A percentile compares a stretch with the other conserved stretches of the same genome.
Evolutionary conservation across 2,888 invertebrate genomes (phyloP).

Genomic region (Drosophila anomelani): DNA sequence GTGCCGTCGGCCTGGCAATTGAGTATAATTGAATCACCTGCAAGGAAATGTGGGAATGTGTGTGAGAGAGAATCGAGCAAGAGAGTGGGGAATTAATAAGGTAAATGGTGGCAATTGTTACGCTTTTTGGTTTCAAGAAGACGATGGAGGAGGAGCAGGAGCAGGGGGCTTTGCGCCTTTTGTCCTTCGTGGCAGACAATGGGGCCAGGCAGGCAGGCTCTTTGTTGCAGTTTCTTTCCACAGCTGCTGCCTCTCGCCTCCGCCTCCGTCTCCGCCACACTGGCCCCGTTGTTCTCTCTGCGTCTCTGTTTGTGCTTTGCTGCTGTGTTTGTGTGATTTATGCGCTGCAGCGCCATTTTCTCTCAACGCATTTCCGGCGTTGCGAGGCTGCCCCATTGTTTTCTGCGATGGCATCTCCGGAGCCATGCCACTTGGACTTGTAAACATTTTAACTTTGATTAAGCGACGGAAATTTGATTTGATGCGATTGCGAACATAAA

Average conservation of each 20-base stretch:
- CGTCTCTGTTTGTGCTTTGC: not conserved
- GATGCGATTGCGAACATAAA: constrained; percentile 54
- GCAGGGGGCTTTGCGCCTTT: constrained; percentile 10
- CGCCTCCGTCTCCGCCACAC: constrained; percentile 1
- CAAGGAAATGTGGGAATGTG: constrained; percentile 46
- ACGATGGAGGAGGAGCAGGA: not conserved
- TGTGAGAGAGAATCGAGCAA: constrained; percentile 5
- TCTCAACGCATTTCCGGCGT: constrained; percentile 73
- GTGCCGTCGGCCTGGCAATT: constrained; percentile 98
- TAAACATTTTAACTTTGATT: constrained; percentile 75
- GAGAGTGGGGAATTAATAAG: constrained; percentile 59
- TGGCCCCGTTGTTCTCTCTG: constrained; percentile 28
- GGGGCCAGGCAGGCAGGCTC: constrained; percentile 13
- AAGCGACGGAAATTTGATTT: constrained; percentile 76
- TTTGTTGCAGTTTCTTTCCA: constrained; percentile 28
- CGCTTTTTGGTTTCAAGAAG: constrained; percentile 45
- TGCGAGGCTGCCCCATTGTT: constrained; percentile 55
- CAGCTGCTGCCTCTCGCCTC: not conserved
- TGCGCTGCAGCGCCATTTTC: constrained; percentile 67
- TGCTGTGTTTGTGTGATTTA: constrained; percentile 61
- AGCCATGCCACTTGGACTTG: constrained; percentile 45
- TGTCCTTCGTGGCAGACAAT: constrained; percentile 57
- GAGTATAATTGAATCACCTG: constrained; percentile 97
- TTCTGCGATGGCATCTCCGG: constrained; percentile 18
- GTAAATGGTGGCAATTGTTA: constrained; percentile 67